Evolutionary conservation across 1,140 invertebrate species (phyloP), one percentile per base, ranked within the genome.

Genomic region (Trichonephila clavata): DNA sequence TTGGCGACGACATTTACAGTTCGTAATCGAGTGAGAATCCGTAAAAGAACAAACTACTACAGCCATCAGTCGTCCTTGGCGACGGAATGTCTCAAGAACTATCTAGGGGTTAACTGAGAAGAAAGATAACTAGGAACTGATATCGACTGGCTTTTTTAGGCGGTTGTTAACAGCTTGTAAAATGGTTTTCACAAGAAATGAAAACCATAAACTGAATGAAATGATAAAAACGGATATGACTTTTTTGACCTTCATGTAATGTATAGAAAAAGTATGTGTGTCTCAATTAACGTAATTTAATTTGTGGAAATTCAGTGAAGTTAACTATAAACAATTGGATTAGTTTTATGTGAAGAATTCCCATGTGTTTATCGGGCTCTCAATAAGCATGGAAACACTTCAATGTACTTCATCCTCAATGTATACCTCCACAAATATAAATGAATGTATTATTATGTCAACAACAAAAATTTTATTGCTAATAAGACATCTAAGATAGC

Each of bases 1-100:
- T 89, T 89, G 87, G 87, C n/a, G n/a, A 77, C 71, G 87, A 89
- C 87, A 59, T 89, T 77, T 77, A 89, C 63, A 89, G 59, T 43
- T 77, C 65, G 87, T 77, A 89, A 89, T 89, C 87, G 68, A 57
- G 39, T 50, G 87, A 68, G 60, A 71, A 89, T 50, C 60, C 84
- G 81, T 57, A 83, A 50, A 59, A 83, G 71, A 77, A 77, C 71
- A 32, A 77, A 32, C 27, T 18, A 18, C n/a, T 24, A 43, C 50
- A 59, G 43, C 83, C 83, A 50, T 39, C 71, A 84, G 50, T 27
- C 83, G 50, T 13, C 60, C 83, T 84, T 84, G 83, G 83, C 83
- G 83, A 60, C 83, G 27, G 43, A 84, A 59, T 77, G 71, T 77
- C 71, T 77, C 14, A 32, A 16, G 32, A 77, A 60, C 14, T 24